Evolutionary conservation across 2,888 invertebrate genomes (phyloP).

Genomic region (Odontothrips loti): DNA sequence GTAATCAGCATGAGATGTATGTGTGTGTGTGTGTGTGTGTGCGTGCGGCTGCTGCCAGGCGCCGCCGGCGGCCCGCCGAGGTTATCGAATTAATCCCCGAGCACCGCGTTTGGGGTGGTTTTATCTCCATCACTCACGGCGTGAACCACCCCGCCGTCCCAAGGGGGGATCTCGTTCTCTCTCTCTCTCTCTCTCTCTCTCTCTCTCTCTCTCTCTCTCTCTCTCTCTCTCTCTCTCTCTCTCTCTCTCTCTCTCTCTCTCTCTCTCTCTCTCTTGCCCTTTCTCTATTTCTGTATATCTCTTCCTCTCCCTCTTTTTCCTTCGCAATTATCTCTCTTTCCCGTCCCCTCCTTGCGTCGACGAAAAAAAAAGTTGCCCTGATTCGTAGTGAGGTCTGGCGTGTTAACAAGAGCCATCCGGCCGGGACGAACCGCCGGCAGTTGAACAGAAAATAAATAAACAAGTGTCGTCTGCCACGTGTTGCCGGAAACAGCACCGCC

Average conservation of each 20-base stretch:
- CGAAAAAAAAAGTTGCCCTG: too few species aligned
- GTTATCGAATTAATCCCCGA: constrained; percentile 5
- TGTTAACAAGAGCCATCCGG: too few species aligned
- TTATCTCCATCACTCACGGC: neutral
- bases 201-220: neutral
- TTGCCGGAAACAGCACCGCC: too few species aligned
- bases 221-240: constrained; percentile 1
- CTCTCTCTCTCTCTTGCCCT: neutral
- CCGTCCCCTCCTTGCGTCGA: neutral
- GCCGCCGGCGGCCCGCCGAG: neutral
- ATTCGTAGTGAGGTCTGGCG: too few species aligned
- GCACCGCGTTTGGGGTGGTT: neutral
- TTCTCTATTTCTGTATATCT: neutral
- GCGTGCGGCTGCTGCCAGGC: neutral
- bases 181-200: neutral
- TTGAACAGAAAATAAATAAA: too few species aligned
- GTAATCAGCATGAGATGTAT: too few species aligned
- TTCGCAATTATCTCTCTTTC: neutral
- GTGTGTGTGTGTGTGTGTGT: too few species aligned
- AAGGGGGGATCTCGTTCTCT: neutral
- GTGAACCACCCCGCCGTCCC: neutral
- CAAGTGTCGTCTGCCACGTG: too few species aligned
- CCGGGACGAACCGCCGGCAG: too few species aligned
- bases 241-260: neutral
- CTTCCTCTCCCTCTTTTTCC: neutral